Base-by-base conservation (phyloP, 2,797 vertebrate species). In the Australoheros facetus region DNA sequence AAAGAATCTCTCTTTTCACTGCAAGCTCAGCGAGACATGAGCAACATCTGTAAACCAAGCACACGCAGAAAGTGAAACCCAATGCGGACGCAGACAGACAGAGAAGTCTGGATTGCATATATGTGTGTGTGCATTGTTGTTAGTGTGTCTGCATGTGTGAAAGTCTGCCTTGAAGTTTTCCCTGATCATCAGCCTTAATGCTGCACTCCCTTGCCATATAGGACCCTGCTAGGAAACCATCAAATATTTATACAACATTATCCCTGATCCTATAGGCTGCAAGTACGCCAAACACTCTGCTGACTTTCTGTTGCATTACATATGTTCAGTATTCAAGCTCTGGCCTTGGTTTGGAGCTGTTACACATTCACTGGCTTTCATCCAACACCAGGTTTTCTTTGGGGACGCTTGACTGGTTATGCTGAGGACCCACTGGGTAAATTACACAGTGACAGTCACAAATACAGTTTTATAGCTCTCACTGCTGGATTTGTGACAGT, bases 171-270 rank as follows among this genome's bases (percentile, higher is more conserved):
- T 71, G 69, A 90, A 86, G 81, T 92, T 91, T 86, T 89, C 88
- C 88, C 89, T 91, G 89, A 91, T 90, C 89, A 90, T 91, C 82
- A 87, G 82, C 82, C 87, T 81, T 90, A 94, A 92, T 91, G 92
- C 88, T 93, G 86, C 91, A 88, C 87, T 91, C 84, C 86, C 85
- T 89, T 82, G 83, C 88, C 83, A 87, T 89, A 92, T 87, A 93
- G 87, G 86, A 85, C 74, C 88, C 88, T 78, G 88, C 90, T 83
- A 91, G 92, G 91, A 93, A 92, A 91, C 73, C 93, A 94, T 95
- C 92, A 94, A 95, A 95, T 95, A 95, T 95, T 95, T 93, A 94
- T 94, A 90, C 85, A 85, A 78, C 92, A 93, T 94, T 94, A 94
- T 89, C 88, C 88, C 81, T 79, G 89, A 89, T 91, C 90, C 90